Base-by-base conservation (phyloP, 2,888 invertebrate genomes). In the Polyommatus iphigenia region DNA sequence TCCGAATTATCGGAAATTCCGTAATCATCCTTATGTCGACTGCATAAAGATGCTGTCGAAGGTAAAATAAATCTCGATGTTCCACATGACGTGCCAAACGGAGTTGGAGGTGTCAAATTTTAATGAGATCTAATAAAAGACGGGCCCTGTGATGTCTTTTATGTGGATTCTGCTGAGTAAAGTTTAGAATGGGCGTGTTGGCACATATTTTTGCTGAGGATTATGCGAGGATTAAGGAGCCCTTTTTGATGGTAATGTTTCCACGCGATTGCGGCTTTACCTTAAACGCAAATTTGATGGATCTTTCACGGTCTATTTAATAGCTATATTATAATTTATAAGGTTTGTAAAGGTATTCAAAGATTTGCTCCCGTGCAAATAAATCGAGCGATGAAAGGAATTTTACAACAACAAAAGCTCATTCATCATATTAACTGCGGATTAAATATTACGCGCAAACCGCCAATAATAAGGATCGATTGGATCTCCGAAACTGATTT, bases 41-140 rank as follows among this genome's bases (percentile, higher is more conserved):
- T 18, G 54, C 5, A 54, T 54, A 18, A 46, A 54, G 54, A 15
- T 54, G 54, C 54, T 54, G 54, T 1, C 3, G 54, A 54, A 18
- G 13, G 54, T 54, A 54, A 54, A 54, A 54, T 54, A 18, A 54
- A 54, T 18, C 54, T 54, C 18, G 50, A 50, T 41, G 32, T n/a
- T 20, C 13, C 75, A 77, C 71, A 76, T 72, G n/a, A n/a, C n/a
- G 80, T 73, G 20, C 50, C 73, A 71, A 78, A 79, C 78, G 76
- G 76, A 54, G 54, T 54, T 59, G 86, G 83, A 83, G 85, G 86
- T 86, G 85, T 86, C 86, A 83, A 84, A 85, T 86, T 81, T 84
- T 86, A 87, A 87, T 85, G 83, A 85, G 83, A 80, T 78, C 72
- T 83, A 81, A 83, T 82, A 82, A 83, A 80, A 78, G 79, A 54